A percentile compares a stretch with the other conserved stretches of the same genome.
Conservation (phyloP, 2,797 vertebrate genomes). For the Arnoldichthys spilopterus region DNA sequence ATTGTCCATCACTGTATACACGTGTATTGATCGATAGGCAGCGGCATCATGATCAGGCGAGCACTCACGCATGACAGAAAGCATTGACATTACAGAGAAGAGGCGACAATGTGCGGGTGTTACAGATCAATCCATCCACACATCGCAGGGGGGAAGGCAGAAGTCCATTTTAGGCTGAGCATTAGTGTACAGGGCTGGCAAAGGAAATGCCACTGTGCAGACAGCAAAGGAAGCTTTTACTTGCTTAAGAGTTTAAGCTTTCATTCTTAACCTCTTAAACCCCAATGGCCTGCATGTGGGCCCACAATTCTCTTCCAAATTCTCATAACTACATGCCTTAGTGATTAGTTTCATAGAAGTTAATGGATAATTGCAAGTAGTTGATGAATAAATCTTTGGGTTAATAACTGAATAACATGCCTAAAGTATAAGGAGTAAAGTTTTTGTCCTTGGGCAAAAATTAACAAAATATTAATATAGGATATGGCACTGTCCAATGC, state of each 20-base stretch:
- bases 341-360: not conserved
- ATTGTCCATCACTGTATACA: conserved; percentile 32
- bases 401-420: not conserved
- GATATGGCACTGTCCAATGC: not conserved
- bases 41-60: conserved; percentile 4
- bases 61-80: conserved; percentile 35
- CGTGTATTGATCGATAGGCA: conserved; percentile 31
- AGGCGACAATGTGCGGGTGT: conserved; percentile 26
- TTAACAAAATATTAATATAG: not conserved
- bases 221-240: conserved; percentile 24
- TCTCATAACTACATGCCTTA: not conserved
- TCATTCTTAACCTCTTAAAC: conserved; percentile 11
- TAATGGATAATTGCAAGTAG: not conserved
- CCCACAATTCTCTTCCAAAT: not conserved
- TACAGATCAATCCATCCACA: conserved; percentile 47
- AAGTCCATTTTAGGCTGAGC: conserved; percentile 31
- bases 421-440: not conserved
- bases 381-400: not conserved
- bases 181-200: conserved; percentile 1
- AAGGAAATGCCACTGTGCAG: conserved; percentile 21
- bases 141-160: conserved; percentile 27
- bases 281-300: not conserved
- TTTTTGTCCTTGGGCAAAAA: not conserved
- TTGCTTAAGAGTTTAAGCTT: conserved; percentile 18
- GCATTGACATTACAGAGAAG: conserved; percentile 33